Base-by-base conservation (phyloP, 2,113 vertebrate species). In the Coptodon bakossiorum region DNA sequence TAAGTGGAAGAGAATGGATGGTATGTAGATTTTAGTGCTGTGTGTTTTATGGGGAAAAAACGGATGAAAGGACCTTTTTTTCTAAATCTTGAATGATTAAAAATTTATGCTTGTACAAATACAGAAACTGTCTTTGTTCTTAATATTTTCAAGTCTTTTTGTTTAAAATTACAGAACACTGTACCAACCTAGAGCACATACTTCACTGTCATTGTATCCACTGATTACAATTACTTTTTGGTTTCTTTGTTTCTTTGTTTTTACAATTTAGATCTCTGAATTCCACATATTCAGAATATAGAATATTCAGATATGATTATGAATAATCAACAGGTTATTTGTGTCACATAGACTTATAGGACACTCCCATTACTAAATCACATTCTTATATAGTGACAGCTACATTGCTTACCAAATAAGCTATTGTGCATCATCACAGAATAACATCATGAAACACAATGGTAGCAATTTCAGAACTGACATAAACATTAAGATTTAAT, bases 401-500 rank as follows among this genome's bases (percentile, higher is more conserved):
- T 36, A 73, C 87, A 61, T 54, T 88, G 66, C 87, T 92, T 80
- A 85, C 38, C 86, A 85, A 40, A 84, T 80, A 80, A 79, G 76
- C 87, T 54, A 61, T 6, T 27, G n/a, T 27, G 86, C 89, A 53
- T 88, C 88, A 86, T 93, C 92, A 87, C 56, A 85, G 91, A 14
- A 16, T 14, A 80, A 83, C 71, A 92, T 86, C 85, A 88, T 59
- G 61, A 38, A 29, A 16, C 66, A 61, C 91, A 93, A 92, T 90
- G 81, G 76, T 83, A 59, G 87, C 85, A 86, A 90, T 93, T 93
- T 86, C 68, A 85, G 84, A 71, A 56, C 9, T 82, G 92, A 88
- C 89, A 91, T 50, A 48, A 89, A 85, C 88, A 92, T 92, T 86
- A 91, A 81, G 66, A 78, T 76, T 83, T 91, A 8, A 93, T 95